Evolutionary conservation across 2,113 vertebrate genomes (phyloP).

Genomic region (Loxodonta africana): DNA sequence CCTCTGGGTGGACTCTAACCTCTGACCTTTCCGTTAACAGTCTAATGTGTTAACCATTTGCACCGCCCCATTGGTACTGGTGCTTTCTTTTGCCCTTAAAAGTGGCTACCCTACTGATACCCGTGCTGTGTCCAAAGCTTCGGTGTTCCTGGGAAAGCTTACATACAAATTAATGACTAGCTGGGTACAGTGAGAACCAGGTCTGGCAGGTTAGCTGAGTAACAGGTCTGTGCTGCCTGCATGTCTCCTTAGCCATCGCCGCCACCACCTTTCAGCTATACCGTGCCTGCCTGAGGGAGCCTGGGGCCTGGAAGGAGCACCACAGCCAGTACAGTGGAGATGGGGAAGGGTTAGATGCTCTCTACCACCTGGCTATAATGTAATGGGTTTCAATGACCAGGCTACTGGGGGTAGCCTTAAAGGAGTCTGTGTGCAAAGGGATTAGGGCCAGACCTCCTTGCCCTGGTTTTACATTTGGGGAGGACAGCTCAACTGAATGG

Average conservation of each 20-base stretch:
- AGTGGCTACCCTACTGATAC: neutral
- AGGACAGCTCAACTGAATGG: neutral
- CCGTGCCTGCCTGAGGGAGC: too few species aligned
- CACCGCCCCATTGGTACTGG: neutral
- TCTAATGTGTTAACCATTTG: neutral
- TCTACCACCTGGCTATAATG: neutral
- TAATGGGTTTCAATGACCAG: neutral
- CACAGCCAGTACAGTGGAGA: neutral
- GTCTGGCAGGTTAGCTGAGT: neutral
- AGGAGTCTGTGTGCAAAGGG: neutral
- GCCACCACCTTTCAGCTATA: neutral
- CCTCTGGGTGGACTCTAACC: neutral
- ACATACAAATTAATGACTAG: neutral
- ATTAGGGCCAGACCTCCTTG: neutral
- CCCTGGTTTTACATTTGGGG: neutral
- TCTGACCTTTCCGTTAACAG: neutral
- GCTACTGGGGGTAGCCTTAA: neutral
- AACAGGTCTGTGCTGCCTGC: neutral
- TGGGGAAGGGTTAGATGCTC: neutral
- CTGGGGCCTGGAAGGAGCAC: neutral
- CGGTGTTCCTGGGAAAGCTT: neutral
- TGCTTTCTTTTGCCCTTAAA: neutral
- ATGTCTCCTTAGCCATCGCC: neutral
- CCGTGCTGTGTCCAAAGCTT: neutral
- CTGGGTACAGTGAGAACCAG: neutral